Evolutionary conservation across 2,113 vertebrate species (phyloP), one percentile per base, ranked within the genome.

Genomic region (Acrocephalus arundinaceus): DNA sequence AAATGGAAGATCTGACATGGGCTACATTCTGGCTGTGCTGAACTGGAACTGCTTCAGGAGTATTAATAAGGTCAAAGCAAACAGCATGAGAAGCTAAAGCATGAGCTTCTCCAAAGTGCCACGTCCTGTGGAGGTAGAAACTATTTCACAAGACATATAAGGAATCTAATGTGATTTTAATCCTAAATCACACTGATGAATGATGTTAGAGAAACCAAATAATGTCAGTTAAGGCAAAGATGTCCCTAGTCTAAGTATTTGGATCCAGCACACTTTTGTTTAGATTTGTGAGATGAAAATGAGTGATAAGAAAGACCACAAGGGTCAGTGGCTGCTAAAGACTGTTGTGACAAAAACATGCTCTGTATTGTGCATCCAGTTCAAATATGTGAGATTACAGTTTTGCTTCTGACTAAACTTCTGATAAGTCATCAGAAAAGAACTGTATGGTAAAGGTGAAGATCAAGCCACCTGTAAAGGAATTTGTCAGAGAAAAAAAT

Each of bases 31-130:
- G 39, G 30, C 39, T 91, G 55, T 52, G 46, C 66, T 93, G 81
- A 90, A 58, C 91, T 90, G 46, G 79, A 65, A 76, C 94, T 76
- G 15, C 67, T 85, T 66, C 70, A 89, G 23, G 15, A 70, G 37
- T 66, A 66, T 87, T 91, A 85, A 96, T 87, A 95, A 92, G 66
- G 77, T 93, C 90, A 92, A 87, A 82, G 81, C 45, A 82, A 85
- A 61, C 20, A 71, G 61, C 0, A 1, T 46, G 49, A 79, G 82
- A 85, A 93, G 61, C 27, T 61, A 41, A 67, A 66, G 37, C 12
- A 25, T 15, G 33, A 78, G 25, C 11, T 89, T 87, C 58, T 66
- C 35, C 33, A 81, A 51, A 84, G 54, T 80, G 25, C 37, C 15
- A 80, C 20, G 11, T 30, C 15, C 48, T 2, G 0, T 6, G 3